Evolutionary conservation across 2,113 vertebrate genomes (phyloP), one percentile per base, ranked within the genome.

Genomic region (Erpornis zantholeuca): DNA sequence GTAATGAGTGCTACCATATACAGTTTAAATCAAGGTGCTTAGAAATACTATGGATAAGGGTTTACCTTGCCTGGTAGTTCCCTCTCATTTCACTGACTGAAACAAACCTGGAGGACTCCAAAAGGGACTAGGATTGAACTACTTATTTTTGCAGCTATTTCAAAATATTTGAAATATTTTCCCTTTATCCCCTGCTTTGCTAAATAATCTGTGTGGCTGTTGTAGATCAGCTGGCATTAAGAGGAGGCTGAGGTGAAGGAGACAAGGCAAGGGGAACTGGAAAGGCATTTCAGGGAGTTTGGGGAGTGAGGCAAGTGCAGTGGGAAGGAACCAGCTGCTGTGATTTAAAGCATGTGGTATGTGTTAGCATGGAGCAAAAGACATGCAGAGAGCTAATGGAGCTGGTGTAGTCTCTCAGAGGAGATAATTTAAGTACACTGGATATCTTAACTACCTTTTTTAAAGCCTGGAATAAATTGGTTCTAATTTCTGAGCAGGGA

Each of bases 401-500:
- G 71, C 73, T 77, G 38, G 68, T 88, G 79, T 82, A 45, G 59
- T 52, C 47, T 89, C 91, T 85, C 84, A 38, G 73, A 94, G 86
- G 81, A 82, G 59, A 87, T 88, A 76, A 90, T 92, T 96, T 96
- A 82, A 88, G 52, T 22, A 59, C 31, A 16, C 44, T 95, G 70
- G 84, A 47, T 94, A 92, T 87, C 86, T 89, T 95, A 96, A 96
- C 78, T 82, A 72, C 75, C 45, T 75, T 82, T 91, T 95, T 76
- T 6, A 90, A 95, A 94, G 94, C 45, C 66, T 90, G 86, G 65
- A 72, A 96, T 90, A 17, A 94, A 95, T 96, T 92, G 63, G 14
- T 85, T 95, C 90, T 96, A 90, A 94, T 96, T 95, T 96, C 90
- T 82, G 90, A 96, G 79, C 91, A 70, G 89, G 87, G 93, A 95